Base-by-base conservation (phyloP, 2,113 vertebrate genomes). In the Alces alces region DNA sequence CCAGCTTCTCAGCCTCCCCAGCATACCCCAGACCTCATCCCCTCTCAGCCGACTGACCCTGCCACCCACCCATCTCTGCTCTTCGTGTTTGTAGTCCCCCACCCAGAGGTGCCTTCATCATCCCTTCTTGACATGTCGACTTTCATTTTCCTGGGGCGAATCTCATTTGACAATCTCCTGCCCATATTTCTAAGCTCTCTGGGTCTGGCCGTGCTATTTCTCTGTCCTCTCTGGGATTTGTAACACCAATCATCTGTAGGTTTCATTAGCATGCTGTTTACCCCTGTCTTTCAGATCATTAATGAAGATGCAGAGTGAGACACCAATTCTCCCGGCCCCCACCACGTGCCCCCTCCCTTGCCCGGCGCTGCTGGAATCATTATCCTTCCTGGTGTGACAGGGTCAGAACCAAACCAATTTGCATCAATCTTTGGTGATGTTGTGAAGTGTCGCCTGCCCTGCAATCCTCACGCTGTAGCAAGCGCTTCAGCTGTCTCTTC, bases 211-310 rank as follows among this genome's bases (percentile, higher is more conserved):
- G 60, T 79, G 93, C 95, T 70, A 60, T 97, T 97, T 95, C 96
- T 93, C 97, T 93, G 94, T 98, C 98, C 95, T 98, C 96, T 97
- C 96, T 47, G 92, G 86, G 96, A 85, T 92, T 83, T 91, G 87
- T 54, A 96, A 97, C 96, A 98, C 96, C 98, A 97, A 98, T 98
- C 98, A 97, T 96, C 97, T 25, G 84, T 92, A 92, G 92, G 97
- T 97, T 98, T 98, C 98, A 98, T 98, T 98, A 98, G 96, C 98
- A 98, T 96, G 97, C 95, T 97, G 98, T 97, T 98, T 97, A 98
- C 96, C 97, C 96, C 79, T 87, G 96, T 97, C 98, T 97, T 97
- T 90, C 96, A 97, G 97, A 95, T 96, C 98, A 95, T 98, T 98
- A 98, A 97, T 97, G 98, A 97, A 98, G 97, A 98, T 58, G 96